Conservation (phyloP, 2,888 invertebrate species). For the Acrocyrtus sp. region DNA sequence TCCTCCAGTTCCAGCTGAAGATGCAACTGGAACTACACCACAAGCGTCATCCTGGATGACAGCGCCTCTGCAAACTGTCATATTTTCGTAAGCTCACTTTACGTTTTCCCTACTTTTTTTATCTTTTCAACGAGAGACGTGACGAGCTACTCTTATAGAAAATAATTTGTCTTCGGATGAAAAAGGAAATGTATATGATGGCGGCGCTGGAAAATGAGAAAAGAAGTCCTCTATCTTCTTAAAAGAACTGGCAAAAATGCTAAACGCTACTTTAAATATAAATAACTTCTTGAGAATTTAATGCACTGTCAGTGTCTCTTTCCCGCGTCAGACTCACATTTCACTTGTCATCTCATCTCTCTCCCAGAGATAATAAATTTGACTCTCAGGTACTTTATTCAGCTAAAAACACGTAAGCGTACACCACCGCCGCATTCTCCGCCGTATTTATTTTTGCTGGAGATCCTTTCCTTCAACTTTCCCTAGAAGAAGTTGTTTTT, state of each 20-base stretch:
- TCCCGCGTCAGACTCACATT: no score
- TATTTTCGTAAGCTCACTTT: slow-evolving; percentile 37
- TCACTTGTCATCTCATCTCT: no score
- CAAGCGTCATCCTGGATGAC: slow-evolving; percentile 48
- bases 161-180: not conserved
- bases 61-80: slow-evolving; percentile 48
- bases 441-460: no score
- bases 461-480: no score
- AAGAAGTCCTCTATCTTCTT: not conserved
- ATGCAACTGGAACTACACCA: slow-evolving; percentile 13
- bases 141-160: not conserved
- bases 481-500: no score
- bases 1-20: slow-evolving; percentile 9
- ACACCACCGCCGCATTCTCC: no score
- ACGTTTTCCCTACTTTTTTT: no score
- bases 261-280: not conserved
- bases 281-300: not conserved
- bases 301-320: no score
- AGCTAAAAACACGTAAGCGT: no score
- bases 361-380: no score
- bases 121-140: no score
- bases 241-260: not conserved
- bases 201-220: not conserved
- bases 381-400: no score
- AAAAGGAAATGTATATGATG: slow-evolving; percentile 15